Evolutionary conservation across 1,140 invertebrate species (phyloP).

Genomic region (Drosophila varians): DNA sequence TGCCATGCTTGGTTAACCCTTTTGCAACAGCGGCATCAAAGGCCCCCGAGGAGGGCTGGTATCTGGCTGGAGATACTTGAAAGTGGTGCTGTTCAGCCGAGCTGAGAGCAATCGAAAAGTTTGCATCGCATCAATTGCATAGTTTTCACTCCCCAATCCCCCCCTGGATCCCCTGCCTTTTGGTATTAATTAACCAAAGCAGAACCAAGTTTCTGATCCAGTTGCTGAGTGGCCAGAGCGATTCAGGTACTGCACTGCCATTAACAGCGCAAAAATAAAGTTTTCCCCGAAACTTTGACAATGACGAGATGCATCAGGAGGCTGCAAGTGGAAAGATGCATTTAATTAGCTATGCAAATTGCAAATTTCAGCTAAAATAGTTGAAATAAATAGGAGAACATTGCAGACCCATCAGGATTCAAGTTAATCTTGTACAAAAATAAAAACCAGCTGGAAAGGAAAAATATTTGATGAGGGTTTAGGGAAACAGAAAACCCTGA

Average conservation of each 20-base stretch:
- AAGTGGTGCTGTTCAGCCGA: constrained; percentile 11
- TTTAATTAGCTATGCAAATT: constrained; percentile 3
- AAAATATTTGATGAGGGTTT: constrained; percentile 62
- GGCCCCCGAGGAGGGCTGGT: background rate
- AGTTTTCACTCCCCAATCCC: constrained; percentile 6
- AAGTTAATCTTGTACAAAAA: constrained; percentile 9
- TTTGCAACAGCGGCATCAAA: constrained; percentile 23
- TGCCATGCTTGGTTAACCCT: constrained; percentile 21
- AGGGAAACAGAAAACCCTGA: constrained; percentile 12
- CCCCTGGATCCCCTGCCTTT: too few relatives aligned
- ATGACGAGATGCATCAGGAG: constrained; percentile 46
- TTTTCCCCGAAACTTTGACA: constrained; percentile 52
- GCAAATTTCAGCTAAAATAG: background rate
- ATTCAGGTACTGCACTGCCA: constrained; percentile 42
- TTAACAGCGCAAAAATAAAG: constrained; percentile 33
- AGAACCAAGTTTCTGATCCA: constrained; percentile 21
- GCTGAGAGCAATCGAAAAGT: constrained; percentile 45
- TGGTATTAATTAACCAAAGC: constrained; percentile 65
- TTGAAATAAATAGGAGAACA: background rate
- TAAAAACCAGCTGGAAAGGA: constrained; percentile 4
- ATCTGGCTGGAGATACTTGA: constrained; percentile 29
- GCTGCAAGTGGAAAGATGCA: constrained; percentile 8
- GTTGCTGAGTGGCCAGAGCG: constrained; percentile 37
- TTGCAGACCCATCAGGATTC: too few relatives aligned
- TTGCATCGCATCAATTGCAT: constrained; percentile 54